These are phyloP conservation scores for Gasterosteus aculeatus DNA, from an alignment of 2,113 vertebrate species.

Conservation along the genomic window DNA sequence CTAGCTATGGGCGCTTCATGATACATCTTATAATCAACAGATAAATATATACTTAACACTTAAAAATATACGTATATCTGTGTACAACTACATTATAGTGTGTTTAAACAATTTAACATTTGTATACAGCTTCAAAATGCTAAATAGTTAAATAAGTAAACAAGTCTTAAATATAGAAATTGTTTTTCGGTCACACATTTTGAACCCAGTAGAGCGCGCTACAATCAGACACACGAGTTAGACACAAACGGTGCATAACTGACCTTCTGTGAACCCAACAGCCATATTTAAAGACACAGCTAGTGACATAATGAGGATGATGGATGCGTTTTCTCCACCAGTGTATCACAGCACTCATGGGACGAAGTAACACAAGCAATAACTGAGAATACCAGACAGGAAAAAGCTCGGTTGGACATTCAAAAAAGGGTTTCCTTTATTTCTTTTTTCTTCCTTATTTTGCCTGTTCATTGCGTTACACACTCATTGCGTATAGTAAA, in stretches of 20 bases:
- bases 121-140: neutral
- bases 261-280: neutral
- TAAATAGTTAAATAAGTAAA: neutral
- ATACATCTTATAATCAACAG: neutral
- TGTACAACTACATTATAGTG: neutral
- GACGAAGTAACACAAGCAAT: neutral
- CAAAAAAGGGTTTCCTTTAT: constrained; percentile 73
- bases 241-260: neutral
- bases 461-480: constrained; percentile 71
- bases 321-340: neutral
- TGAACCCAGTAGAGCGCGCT: constrained; percentile 44
- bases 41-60: neutral
- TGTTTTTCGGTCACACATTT: neutral
- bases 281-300: neutral
- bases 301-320: neutral
- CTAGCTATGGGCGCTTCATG: neutral
- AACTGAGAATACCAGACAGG: constrained; percentile 17
- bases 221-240: neutral
- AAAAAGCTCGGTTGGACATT: constrained; percentile 67
- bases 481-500: constrained; percentile 62
- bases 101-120: neutral
- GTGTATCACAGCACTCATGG: neutral
- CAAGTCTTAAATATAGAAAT: neutral
- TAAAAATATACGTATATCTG: neutral
- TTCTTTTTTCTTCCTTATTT: constrained; percentile 55